phyloP scores from a whole-genome alignment of 2,797 vertebrate genomes.

The Cossypha heuglini region DNA sequence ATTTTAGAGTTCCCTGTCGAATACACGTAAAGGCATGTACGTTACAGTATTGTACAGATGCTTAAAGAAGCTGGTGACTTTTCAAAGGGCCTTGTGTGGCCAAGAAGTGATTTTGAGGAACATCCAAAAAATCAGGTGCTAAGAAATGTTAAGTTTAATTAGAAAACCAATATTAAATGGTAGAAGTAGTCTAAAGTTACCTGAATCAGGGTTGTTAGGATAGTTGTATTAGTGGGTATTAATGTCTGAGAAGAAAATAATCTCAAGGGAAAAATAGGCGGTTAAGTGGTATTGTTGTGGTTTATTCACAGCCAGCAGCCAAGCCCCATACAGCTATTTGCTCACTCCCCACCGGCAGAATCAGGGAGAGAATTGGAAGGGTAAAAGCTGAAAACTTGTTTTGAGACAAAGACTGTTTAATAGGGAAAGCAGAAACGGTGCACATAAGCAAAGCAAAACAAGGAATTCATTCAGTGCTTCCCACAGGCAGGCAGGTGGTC shows the following conservation, averaged over 20 bases:
- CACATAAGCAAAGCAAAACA: not conserved
- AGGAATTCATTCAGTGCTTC: not conserved
- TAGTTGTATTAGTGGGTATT: not conserved
- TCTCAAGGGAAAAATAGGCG: not conserved
- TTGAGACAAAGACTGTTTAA: too few species aligned
- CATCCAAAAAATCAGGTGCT: not conserved
- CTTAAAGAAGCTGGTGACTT: not conserved
- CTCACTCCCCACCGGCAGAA: not conserved
- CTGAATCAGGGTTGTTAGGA: not conserved
- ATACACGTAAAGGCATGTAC: accelerated
- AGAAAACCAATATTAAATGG: not conserved
- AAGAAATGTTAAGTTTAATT: not conserved
- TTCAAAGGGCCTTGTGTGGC: not conserved
- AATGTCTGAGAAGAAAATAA: not conserved
- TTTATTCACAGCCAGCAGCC: not conserved
- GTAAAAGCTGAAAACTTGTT: too few species aligned
- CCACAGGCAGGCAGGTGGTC: not conserved
- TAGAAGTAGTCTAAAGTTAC: not conserved
- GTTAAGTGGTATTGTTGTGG: not conserved
- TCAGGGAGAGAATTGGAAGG: too few species aligned
- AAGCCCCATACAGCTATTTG: not conserved
- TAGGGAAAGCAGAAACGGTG: too few species aligned
- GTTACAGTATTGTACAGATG: not conserved
- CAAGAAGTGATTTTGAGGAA: not conserved
- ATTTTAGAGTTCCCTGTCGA: not conserved